These are phyloP conservation scores for Pelecanus crispus DNA, from an alignment of 2,113 vertebrate species.

Conservation along the genomic window DNA sequence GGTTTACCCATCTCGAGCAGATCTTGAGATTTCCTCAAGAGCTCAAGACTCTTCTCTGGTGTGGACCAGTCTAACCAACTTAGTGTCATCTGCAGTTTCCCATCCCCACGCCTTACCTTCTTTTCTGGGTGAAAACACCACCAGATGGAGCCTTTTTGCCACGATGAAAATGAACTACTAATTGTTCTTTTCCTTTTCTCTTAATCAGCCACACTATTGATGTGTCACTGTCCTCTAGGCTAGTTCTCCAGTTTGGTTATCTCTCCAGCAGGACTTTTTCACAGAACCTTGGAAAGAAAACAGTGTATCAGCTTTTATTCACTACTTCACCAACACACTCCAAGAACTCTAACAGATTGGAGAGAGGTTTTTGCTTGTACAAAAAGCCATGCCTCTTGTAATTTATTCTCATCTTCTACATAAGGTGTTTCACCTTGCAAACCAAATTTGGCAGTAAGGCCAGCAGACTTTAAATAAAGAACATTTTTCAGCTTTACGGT, in stretches of 20 bases:
- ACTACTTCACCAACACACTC: neutral
- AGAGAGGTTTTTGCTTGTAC: neutral
- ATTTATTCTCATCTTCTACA: neutral
- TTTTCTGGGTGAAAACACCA: neutral
- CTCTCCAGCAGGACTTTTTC: neutral
- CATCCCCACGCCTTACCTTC: neutral
- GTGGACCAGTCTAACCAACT: neutral
- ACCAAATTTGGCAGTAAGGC: neutral
- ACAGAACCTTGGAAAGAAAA: neutral
- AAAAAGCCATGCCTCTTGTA: neutral
- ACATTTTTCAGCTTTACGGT: neutral
- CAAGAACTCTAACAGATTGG: neutral
- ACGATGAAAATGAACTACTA: neutral
- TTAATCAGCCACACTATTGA: accelerated
- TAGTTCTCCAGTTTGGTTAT: neutral
- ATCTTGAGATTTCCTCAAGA: neutral
- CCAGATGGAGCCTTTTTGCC: slow-evolving; percentile 49
- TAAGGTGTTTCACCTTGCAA: neutral
- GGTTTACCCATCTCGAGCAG: neutral
- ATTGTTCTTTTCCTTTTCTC: neutral
- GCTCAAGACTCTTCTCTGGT: neutral
- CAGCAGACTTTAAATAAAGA: neutral
- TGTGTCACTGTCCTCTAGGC: neutral
- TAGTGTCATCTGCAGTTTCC: neutral
- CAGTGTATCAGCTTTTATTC: neutral